These are phyloP conservation scores for Catharus ustulatus DNA, from an alignment of 2,797 vertebrate genomes.

Conservation along the genomic window DNA sequence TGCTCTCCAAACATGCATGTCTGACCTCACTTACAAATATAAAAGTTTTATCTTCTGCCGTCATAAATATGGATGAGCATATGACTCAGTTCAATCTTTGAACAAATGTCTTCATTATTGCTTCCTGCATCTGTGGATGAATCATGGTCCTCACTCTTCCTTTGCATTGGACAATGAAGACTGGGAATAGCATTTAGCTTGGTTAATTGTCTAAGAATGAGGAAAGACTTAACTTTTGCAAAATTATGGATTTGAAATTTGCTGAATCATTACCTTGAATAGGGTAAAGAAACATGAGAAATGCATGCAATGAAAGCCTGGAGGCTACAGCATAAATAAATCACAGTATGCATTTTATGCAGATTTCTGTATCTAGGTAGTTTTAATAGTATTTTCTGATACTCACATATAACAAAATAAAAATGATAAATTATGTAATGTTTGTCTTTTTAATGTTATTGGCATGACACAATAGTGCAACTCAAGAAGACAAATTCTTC, in stretches of 20 bases:
- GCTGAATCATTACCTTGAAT: neutral
- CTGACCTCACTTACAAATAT: neutral
- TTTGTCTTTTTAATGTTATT: neutral
- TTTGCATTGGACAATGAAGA: neutral
- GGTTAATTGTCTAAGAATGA: slow-evolving; percentile 5
- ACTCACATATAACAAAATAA: neutral
- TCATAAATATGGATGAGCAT: slow-evolving; percentile 46
- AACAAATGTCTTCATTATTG: slow-evolving; percentile 35
- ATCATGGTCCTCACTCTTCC: neutral
- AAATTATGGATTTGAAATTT: neutral
- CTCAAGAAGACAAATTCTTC: neutral
- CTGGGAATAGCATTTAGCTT: neutral
- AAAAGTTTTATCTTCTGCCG: neutral
- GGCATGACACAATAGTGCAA: neutral
- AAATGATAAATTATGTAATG: neutral
- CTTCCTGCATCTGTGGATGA: slow-evolving; percentile 56
- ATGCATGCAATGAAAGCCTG: neutral
- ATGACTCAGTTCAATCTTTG: slow-evolving; percentile 28
- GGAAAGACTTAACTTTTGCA: neutral
- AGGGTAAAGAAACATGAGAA: neutral
- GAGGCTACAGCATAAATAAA: neutral
- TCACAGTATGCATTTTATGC: neutral
- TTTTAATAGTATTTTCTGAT: neutral
- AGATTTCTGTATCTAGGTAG: neutral
- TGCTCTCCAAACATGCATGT: neutral